A percentile compares a stretch with the other conserved stretches of the same genome.
These are phyloP conservation scores for Brachycybe producta DNA, from an alignment of 2,888 invertebrate genomes.

Conservation along the genomic window DNA sequence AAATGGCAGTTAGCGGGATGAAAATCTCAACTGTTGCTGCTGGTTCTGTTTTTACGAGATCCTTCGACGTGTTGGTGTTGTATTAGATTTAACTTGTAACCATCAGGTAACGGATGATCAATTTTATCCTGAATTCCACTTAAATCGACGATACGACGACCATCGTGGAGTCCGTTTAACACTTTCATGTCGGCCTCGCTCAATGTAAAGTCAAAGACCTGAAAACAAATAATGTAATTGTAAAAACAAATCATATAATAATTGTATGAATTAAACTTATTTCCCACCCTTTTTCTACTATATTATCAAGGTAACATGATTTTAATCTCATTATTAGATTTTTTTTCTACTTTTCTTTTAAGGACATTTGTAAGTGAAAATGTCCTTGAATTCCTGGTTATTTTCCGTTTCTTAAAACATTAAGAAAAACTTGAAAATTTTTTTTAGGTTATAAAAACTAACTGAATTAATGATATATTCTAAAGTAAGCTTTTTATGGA, in stretches of 20 bases:
- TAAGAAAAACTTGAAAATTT: too few species aligned
- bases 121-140: constrained; percentile 28
- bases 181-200: constrained; percentile 23
- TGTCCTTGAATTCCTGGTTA: too few species aligned
- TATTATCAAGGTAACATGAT: constrained; percentile 11
- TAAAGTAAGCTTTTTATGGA: too few species aligned
- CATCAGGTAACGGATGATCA: constrained; percentile 31
- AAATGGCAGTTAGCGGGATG: too few species aligned
- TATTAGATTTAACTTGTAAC: constrained; percentile 26
- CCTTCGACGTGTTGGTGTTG: background rate
- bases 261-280: background rate
- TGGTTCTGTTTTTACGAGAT: background rate
- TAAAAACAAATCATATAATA: constrained; percentile 12
- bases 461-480: too few species aligned
- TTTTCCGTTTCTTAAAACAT: too few species aligned
- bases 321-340: constrained; percentile 11
- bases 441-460: too few species aligned
- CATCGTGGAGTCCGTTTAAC: constrained; percentile 25
- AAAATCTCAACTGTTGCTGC: too few species aligned
- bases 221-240: constrained; percentile 10
- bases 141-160: constrained; percentile 27
- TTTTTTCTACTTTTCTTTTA: too few species aligned
- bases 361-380: too few species aligned
- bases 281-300: constrained; percentile 3
- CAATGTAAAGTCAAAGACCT: constrained; percentile 30